Conservation (phyloP, 2,888 invertebrate species). For the Belgica antarctica region DNA sequence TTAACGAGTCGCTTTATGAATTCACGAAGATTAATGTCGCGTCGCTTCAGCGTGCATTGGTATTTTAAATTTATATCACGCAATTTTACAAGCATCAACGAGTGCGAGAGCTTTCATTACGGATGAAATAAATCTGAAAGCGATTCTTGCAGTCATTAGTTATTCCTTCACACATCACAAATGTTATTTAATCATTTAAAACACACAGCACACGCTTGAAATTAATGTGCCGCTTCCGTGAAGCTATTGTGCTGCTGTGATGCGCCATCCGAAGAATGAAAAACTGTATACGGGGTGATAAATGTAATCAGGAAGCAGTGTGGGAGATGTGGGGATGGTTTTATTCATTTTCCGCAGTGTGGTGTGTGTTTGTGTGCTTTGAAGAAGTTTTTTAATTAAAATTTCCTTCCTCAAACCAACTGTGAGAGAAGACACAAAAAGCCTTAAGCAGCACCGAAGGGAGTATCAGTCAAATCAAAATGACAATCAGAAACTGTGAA, state of each 20-base stretch:
- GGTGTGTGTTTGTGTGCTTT: neutral
- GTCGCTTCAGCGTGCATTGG: no score
- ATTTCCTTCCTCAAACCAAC: neutral
- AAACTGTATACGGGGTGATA: neutral
- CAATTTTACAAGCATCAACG: no score
- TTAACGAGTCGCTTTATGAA: no score
- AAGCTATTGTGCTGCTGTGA: neutral
- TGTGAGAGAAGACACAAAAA: neutral
- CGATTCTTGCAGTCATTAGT: constrained; percentile 2
- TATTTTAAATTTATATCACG: no score
- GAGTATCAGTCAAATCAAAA: constrained; percentile 20
- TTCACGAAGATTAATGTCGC: no score
- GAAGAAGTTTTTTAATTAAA: constrained; percentile 38
- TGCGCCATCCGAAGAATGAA: neutral
- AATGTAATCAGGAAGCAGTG: constrained; percentile 18
- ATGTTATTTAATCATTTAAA: neutral
- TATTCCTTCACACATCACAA: constrained; percentile 6
- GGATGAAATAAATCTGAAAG: neutral
- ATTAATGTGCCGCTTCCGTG: neutral
- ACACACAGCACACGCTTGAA: neutral
- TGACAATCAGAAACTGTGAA: neutral
- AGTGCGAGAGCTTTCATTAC: no score
- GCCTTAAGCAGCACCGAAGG: neutral
- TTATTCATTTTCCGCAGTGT: neutral
- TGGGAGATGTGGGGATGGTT: neutral